Base-by-base conservation (phyloP, 2,888 invertebrate genomes). In the Argyra leucocephala region DNA sequence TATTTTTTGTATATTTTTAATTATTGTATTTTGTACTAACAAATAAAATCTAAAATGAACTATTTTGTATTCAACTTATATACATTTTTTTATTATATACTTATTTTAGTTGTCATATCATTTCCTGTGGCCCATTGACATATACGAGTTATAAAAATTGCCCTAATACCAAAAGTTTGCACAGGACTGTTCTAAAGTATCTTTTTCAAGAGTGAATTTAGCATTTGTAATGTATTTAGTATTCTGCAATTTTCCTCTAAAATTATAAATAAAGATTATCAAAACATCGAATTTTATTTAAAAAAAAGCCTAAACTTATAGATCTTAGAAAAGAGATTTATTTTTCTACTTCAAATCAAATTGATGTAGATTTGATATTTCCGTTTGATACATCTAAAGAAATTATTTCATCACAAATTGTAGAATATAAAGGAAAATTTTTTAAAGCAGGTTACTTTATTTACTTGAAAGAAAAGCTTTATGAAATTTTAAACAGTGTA, bases 161-260 rank as follows among this genome's bases (percentile, higher is more conserved):
- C n/a, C n/a, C n/a, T n/a, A n/a, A n/a, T n/a, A n/a, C n/a, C n/a
- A n/a, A n/a, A n/a, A n/a, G n/a, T n/a, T n/a, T n/a, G n/a, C n/a
- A n/a, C n/a, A 63, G 22, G 63, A 63, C 23, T 63, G 57, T 57
- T 21, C 57, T 22, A 63, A 63, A 57, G 63, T 63, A 12, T 57
- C 18, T 22, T 63, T 24, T 24, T 63, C 24, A 12, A 63, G 57
- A 63, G 24, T 63, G 10, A 63, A 63, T 57, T 63, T 63, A 24
- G 57, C 23, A 57, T 63, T 37, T 22, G 63, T 57, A 22, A 63
- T 23, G 23, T 57, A 63, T n/a, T n/a, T 18, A 22, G 10, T 57
- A 12, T 18, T 57, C 23, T 63, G 4, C 7, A 22, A 57, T 63
- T 48, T 24, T 21, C 63, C 22, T 22, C 10, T 18, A 6, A n/a